Evolutionary conservation across 2,888 invertebrate species (phyloP).

Genomic region (Pterostichus madidus): DNA sequence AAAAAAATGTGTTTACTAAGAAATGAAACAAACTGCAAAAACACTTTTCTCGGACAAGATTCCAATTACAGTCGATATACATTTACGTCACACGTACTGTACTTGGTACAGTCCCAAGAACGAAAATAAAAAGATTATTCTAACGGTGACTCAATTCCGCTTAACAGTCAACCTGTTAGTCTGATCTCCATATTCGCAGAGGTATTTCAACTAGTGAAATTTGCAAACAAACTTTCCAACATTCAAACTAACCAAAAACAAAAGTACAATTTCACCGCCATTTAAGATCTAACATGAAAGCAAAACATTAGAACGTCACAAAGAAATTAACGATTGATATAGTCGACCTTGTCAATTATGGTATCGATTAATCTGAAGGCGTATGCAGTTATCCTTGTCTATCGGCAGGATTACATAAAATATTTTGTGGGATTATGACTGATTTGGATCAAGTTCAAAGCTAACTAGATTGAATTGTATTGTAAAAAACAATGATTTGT

Average conservation of each 20-base stretch:
- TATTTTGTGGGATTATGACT: slow-evolving; percentile 6
- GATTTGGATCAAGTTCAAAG: slow-evolving; percentile 56
- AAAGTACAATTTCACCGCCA: slow-evolving; percentile 57
- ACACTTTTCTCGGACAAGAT: not conserved
- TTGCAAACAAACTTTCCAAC: slow-evolving; percentile 50
- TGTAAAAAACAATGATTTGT: slow-evolving; percentile 17
- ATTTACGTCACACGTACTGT: slow-evolving; percentile 34
- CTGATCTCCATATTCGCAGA: slow-evolving; percentile 47
- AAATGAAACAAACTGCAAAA: not conserved
- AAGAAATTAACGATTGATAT: slow-evolving; percentile 9
- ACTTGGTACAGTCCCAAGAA: slow-evolving; percentile 6
- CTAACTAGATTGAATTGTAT: slow-evolving; percentile 29
- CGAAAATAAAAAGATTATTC: slow-evolving; percentile 20
- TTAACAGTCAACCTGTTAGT: slow-evolving; percentile 29
- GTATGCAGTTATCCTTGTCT: slow-evolving; percentile 25
- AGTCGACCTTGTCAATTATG: slow-evolving; percentile 9
- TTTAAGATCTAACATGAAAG: slow-evolving; percentile 25
- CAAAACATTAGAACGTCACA: slow-evolving; percentile 17
- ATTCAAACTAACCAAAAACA: slow-evolving; percentile 47
- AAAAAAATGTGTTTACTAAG: not conserved
- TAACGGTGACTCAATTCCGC: slow-evolving; percentile 48
- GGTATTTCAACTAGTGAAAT: slow-evolving; percentile 54
- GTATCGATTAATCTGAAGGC: slow-evolving; percentile 22
- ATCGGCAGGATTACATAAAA: slow-evolving; percentile 13
- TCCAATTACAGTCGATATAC: slow-evolving; percentile 4